Evolutionary conservation across 2,888 invertebrate genomes (phyloP).

Genomic region (Enoplolaimus lenunculus): DNA sequence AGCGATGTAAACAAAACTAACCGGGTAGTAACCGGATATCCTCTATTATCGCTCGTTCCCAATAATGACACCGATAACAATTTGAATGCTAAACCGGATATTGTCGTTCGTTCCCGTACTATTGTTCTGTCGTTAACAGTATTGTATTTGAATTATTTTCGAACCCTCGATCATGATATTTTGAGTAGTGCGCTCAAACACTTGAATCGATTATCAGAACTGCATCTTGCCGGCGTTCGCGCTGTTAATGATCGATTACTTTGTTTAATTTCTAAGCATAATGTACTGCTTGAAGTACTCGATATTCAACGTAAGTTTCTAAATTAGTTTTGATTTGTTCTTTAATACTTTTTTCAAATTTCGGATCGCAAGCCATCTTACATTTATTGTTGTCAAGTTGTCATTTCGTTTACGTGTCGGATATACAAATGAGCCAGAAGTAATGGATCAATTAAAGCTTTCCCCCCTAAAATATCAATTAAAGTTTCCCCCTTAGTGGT

Average conservation of each 20-base stretch:
- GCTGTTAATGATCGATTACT: slow-evolving; percentile 1
- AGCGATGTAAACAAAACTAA: slow-evolving; percentile 18
- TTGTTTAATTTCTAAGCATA: not conserved
- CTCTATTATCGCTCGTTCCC: not conserved
- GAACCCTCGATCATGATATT: slow-evolving; percentile 3
- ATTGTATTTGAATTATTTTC: slow-evolving; percentile 19
- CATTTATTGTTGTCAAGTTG: no score
- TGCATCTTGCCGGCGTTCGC: slow-evolving; percentile 16
- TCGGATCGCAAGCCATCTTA: no score
- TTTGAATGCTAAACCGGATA: no score
- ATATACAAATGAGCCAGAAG: no score
- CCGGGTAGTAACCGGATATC: slow-evolving; percentile 11
- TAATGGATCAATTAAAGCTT: no score
- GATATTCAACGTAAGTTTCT: slow-evolving; percentile 14
- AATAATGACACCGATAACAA: no score
- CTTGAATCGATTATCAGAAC: slow-evolving; percentile 8
- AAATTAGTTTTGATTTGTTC: no score
- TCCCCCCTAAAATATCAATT: no score
- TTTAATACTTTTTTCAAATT: no score
- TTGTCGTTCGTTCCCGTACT: no score
- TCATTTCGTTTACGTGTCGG: no score
- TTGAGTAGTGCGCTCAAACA: not conserved
- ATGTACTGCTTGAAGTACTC: not conserved
- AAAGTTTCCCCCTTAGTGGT: no score
- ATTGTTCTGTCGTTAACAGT: not conserved